Conservation (phyloP, 2,888 invertebrate species). For the Erebia ligea region DNA sequence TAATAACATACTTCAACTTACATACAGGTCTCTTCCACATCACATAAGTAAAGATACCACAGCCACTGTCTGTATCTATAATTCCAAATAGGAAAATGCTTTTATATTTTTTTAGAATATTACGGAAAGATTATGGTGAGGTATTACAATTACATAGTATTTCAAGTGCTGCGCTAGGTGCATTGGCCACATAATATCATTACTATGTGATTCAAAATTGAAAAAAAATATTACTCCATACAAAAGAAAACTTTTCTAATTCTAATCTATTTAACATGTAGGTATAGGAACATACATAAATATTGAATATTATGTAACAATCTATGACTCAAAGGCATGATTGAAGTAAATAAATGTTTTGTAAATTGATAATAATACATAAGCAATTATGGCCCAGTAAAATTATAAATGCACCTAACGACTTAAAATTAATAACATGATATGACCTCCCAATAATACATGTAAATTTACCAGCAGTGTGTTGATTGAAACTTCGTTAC, state of each 20-base stretch:
- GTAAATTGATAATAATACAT: constrained; percentile 20
- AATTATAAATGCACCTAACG: constrained; percentile 70
- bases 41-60: constrained; percentile 82
- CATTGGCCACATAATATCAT: constrained; percentile 56
- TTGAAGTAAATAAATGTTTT: constrained; percentile 6
- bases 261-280: constrained; percentile 4
- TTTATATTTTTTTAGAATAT: constrained; percentile 68
- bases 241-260: background rate
- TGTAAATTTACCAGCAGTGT: constrained; percentile 75
- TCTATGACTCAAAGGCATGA: background rate
- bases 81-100: constrained; percentile 83
- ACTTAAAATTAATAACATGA: constrained; percentile 65
- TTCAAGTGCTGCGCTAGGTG: constrained; percentile 71
- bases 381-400: constrained; percentile 29
- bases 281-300: constrained; percentile 5
- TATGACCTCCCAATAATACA: constrained; percentile 72
- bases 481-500: constrained; percentile 67
- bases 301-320: constrained; percentile 13
- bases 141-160: constrained; percentile 68
- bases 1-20: constrained; percentile 76
- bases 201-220: constrained; percentile 5
- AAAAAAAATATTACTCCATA: background rate
- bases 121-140: constrained; percentile 76
- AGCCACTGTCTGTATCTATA: constrained; percentile 83
- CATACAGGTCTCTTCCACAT: constrained; percentile 64